phyloP scores from a whole-genome alignment of 1,140 invertebrate genomes.

The Temnothorax longispinosus region DNA sequence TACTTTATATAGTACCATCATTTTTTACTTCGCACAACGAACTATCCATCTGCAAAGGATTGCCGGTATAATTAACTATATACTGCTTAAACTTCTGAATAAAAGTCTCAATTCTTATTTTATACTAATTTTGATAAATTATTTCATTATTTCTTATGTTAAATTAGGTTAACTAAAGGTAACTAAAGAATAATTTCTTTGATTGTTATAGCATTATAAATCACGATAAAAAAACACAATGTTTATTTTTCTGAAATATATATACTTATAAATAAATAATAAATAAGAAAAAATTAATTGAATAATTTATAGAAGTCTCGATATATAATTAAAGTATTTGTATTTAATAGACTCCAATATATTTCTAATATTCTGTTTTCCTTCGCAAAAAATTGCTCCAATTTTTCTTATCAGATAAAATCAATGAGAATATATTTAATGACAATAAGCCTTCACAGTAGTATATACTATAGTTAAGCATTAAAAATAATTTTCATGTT shows the following conservation, averaged over 20 bases:
- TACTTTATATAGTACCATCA: conserved; percentile 44
- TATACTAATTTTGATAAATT: neutral
- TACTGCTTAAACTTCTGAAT: neutral
- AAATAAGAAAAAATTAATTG: neutral
- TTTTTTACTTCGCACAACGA: conserved; percentile 28
- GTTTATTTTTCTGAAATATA: neutral
- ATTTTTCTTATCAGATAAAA: neutral
- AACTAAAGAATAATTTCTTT: neutral
- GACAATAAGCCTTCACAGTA: neutral
- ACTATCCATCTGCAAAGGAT: conserved; percentile 19
- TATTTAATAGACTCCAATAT: neutral
- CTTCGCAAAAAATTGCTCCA: neutral
- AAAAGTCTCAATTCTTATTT: conserved; percentile 22
- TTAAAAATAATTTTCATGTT: conserved; percentile 4
- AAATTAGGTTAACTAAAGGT: conserved; percentile 2
- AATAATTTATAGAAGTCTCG: neutral
- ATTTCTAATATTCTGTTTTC: neutral
- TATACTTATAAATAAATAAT: neutral
- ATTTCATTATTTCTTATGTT: conserved; percentile 12
- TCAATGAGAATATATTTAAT: neutral
- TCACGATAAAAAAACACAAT: neutral
- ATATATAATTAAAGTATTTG: neutral
- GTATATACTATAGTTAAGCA: neutral
- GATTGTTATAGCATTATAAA: neutral
- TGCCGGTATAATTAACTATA: conserved; percentile 38